Percentiles rank a stretch among this genome's conserved stretches.
phyloP scores from a whole-genome alignment of 2,113 vertebrate species.

The Colistium nudipinnis region DNA sequence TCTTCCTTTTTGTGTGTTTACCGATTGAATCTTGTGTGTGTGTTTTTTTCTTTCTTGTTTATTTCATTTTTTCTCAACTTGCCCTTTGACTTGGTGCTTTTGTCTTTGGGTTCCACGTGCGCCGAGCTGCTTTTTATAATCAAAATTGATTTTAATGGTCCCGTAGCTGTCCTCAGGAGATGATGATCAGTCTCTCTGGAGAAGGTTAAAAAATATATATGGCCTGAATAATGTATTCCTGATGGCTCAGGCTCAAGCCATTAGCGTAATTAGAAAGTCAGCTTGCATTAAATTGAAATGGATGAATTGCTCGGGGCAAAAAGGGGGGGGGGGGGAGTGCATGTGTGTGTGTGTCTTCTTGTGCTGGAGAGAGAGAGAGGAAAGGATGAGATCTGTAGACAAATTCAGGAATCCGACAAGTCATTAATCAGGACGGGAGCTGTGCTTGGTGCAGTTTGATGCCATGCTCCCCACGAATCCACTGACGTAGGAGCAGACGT shows the following conservation, averaged over 20 bases:
- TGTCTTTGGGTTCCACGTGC: no score
- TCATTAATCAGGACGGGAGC: no score
- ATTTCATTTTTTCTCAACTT: no score
- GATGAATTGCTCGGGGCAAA: slow-evolving; percentile 59
- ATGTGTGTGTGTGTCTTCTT: slow-evolving; percentile 14
- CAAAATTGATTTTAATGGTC: slow-evolving; percentile 19
- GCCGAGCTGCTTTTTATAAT: no score
- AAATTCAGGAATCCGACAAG: slow-evolving; percentile 18
- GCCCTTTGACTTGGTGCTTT: no score
- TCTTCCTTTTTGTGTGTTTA: no score
- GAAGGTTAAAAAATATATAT: slow-evolving; percentile 63
- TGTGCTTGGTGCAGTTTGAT: no score
- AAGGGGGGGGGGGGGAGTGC: slow-evolving; percentile 13
- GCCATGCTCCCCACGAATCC: no score
- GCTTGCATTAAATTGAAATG: slow-evolving; percentile 64
- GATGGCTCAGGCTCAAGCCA: slow-evolving; percentile 46
- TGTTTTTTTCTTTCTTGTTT: no score
- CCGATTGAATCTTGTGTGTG: no score
- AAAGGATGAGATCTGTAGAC: slow-evolving; percentile 20
- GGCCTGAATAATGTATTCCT: slow-evolving; percentile 66
- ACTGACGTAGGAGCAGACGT: no score
- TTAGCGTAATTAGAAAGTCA: slow-evolving; percentile 72
- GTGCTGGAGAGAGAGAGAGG: slow-evolving; percentile 11
- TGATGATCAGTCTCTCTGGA: slow-evolving; percentile 58
- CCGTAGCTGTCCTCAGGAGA: slow-evolving; percentile 21